Evolutionary conservation across 2,113 vertebrate species (phyloP).

Genomic region (Crotalus viridis): DNA sequence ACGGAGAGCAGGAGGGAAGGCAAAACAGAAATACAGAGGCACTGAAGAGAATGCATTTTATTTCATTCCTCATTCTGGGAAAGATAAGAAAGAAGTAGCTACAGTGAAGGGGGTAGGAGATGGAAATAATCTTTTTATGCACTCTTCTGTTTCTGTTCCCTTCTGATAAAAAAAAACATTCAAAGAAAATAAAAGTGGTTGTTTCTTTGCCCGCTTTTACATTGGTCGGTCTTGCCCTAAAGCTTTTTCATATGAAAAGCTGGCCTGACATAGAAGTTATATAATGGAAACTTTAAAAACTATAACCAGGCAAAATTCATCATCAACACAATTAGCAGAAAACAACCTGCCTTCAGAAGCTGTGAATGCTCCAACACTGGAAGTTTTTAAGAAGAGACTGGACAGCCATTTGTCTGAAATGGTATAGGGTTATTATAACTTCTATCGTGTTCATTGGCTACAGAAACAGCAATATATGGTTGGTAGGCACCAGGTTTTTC

Average conservation of each 20-base stretch:
- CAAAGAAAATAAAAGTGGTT: not conserved
- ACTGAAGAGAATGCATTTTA: not conserved
- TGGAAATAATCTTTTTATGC: not conserved
- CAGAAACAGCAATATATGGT: not conserved
- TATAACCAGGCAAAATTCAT: not conserved
- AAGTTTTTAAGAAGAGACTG: too few relatives aligned
- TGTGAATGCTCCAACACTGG: too few relatives aligned
- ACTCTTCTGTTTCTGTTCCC: not conserved
- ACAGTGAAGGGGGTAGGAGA: not conserved
- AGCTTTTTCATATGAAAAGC: not conserved
- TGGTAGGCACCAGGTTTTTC: not conserved
- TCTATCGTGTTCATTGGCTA: not conserved
- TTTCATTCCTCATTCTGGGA: not conserved
- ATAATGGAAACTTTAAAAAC: not conserved
- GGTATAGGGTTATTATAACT: too few relatives aligned
- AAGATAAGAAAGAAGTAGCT: not conserved
- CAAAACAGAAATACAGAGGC: not conserved
- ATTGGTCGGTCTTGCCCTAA: too few relatives aligned
- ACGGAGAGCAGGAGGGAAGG: not conserved
- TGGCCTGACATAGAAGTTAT: not conserved
- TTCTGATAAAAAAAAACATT: not conserved
- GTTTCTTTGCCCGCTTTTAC: not conserved
- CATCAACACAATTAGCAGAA: not conserved
- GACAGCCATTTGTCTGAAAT: too few relatives aligned
- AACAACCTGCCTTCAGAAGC: not conserved